phyloP scores from a whole-genome alignment of 2,113 vertebrate genomes.

The Myocastor coypus region DNA sequence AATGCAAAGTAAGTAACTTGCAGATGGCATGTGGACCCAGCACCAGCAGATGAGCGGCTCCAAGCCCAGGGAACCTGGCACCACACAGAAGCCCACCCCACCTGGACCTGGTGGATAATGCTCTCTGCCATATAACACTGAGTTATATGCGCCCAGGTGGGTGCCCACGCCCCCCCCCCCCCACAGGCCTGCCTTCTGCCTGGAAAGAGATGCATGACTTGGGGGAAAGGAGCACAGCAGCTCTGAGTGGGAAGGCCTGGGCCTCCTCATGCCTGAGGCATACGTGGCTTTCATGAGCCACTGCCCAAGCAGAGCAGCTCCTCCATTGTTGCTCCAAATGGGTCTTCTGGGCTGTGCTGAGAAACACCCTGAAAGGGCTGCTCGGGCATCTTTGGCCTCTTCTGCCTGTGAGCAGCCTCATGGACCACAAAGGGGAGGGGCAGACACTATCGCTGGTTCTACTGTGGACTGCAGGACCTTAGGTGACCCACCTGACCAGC shows the following conservation, averaged over 20 bases:
- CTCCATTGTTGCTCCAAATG: not conserved
- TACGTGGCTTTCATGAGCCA: not conserved
- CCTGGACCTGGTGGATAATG: fast-evolving
- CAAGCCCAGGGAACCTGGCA: not conserved
- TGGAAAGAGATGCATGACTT: not conserved
- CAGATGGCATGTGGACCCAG: not conserved
- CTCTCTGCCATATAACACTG: not conserved
- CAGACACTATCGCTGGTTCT: not conserved
- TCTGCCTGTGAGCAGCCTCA: not conserved
- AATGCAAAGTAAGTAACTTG: not conserved
- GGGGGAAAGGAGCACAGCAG: not conserved
- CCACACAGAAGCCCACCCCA: not conserved
- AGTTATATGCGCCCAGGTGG: not conserved
- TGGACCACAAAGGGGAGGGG: not conserved
- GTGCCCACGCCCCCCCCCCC: not conserved
- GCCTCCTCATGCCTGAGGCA: not conserved
- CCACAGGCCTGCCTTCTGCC: not conserved
- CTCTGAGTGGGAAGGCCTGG: not conserved
- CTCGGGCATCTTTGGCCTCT: not conserved
- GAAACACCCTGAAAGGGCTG: not conserved
- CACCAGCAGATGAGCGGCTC: not conserved
- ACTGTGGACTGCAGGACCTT: not conserved
- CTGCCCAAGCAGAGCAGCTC: not conserved
- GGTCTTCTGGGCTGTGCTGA: not conserved
- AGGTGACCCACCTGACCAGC: not conserved